phyloP scores from a whole-genome alignment of 64 coral and sea anemone genomes.

The Stichodactyla mertensii region DNA sequence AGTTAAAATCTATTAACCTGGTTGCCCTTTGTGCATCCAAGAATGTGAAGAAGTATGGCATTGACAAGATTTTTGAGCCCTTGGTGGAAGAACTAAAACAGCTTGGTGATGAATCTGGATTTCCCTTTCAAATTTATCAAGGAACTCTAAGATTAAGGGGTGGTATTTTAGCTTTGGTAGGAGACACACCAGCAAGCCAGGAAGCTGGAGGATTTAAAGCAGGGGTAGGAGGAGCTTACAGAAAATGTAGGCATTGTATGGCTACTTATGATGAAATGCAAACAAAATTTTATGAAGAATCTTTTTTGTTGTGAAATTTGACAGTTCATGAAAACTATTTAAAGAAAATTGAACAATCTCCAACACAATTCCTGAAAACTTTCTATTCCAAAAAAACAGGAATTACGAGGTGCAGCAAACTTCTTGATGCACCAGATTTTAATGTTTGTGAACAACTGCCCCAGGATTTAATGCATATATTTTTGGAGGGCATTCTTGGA shows the following conservation, averaged over 20 bases:
- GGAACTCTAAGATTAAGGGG: constrained; percentile 6
- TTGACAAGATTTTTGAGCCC: constrained; percentile 26
- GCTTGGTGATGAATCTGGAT: constrained; percentile 27
- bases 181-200: constrained; percentile 47
- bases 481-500: constrained; percentile 49
- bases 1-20: constrained; percentile 28
- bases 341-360: constrained; percentile 28
- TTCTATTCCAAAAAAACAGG: constrained; percentile 43
- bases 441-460: constrained; percentile 45
- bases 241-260: constrained; percentile 53
- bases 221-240: constrained; percentile 39
- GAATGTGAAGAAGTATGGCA: constrained; percentile 20
- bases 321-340: constrained; percentile 26
- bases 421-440: constrained; percentile 36
- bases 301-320: constrained; percentile 21
- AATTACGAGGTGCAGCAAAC: constrained; percentile 20
- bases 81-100: constrained; percentile 20
- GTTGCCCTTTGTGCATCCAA: constrained; percentile 16
- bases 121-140: constrained; percentile 17
- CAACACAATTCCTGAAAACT: constrained; percentile 3
- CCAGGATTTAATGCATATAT: constrained; percentile 61
- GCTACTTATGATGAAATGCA: constrained; percentile 47
- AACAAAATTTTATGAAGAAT: constrained; percentile 26
- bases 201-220: constrained; percentile 41
- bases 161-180: constrained; percentile 24